These are phyloP conservation scores for Calvadosia cruxmelitensis DNA, from an alignment of 30 jellyfish, hydroid and myxozoan species.

Conservation along the genomic window DNA sequence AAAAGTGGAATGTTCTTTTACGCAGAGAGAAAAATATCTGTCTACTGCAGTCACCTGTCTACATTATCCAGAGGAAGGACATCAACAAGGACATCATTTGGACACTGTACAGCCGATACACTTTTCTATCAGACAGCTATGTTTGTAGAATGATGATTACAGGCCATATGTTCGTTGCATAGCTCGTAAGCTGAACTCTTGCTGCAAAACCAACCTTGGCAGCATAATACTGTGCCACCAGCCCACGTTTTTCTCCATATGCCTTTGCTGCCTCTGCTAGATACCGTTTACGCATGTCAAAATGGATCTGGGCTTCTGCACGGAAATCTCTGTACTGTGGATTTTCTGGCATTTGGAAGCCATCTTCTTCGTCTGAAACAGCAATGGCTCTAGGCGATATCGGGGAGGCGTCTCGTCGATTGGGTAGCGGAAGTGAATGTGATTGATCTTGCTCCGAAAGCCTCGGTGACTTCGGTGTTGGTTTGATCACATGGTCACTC, in stretches of 20 bases:
- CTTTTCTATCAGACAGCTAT: no score
- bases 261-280: conserved; percentile 70
- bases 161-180: no score
- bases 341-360: conserved; percentile 3
- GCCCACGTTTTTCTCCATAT: conserved; percentile 39
- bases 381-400: neutral
- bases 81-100: no score
- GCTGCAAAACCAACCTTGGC: conserved; percentile 23
- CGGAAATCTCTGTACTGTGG: conserved; percentile 48
- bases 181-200: no score
- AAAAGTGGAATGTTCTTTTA: no score
- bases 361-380: neutral
- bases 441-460: no score
- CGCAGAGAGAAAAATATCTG: no score
- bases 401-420: neutral
- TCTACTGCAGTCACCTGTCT: no score
- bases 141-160: no score
- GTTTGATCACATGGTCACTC: neutral
- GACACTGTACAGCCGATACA: no score
- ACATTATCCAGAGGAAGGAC: no score
- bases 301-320: conserved; percentile 64
- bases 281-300: conserved; percentile 29
- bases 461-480: neutral
- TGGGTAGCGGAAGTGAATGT: neutral
- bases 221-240: conserved; percentile 52